A percentile compares a stretch with the other conserved stretches of the same genome.
Evolutionary conservation across 2,113 vertebrate genomes (phyloP).

Genomic region (Rhadina sibilatrix): DNA sequence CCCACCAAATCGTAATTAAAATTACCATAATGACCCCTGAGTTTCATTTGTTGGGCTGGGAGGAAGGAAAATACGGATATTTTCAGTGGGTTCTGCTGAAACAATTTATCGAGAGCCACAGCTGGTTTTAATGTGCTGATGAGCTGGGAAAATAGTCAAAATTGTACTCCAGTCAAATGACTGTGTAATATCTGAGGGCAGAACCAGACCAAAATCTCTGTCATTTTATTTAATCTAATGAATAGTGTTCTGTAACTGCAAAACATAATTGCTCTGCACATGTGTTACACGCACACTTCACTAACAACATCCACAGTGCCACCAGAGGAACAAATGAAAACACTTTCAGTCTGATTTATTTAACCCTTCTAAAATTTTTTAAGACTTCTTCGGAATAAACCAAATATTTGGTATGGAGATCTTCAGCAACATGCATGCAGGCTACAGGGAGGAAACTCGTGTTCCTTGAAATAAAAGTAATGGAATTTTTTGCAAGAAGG

Average conservation of each 20-base stretch:
- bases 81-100: slow-evolving; percentile 58
- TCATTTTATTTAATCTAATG: slow-evolving; percentile 70
- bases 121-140: slow-evolving; percentile 72
- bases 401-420: neutral
- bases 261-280: slow-evolving; percentile 43
- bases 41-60: slow-evolving; percentile 30
- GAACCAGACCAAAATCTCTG: slow-evolving; percentile 58
- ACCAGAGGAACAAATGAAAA: slow-evolving; percentile 43
- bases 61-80: slow-evolving; percentile 40
- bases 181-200: slow-evolving; percentile 64
- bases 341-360: neutral
- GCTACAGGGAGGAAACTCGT: neutral
- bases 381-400: neutral
- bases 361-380: neutral
- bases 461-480: neutral
- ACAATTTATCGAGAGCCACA: slow-evolving; percentile 53
- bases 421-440: neutral
- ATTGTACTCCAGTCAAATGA: slow-evolving; percentile 62
- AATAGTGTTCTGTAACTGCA: slow-evolving; percentile 59
- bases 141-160: slow-evolving; percentile 72
- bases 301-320: slow-evolving; percentile 39
- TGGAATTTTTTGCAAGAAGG: neutral
- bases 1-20: slow-evolving; percentile 63
- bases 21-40: slow-evolving; percentile 49
- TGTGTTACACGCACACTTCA: slow-evolving; percentile 30